Percentiles rank a stretch among this genome's conserved stretches.
Conservation (phyloP, 30 jellyfish, hydroid and myxozoan genomes). For the Haliclystus octoradiatus region DNA sequence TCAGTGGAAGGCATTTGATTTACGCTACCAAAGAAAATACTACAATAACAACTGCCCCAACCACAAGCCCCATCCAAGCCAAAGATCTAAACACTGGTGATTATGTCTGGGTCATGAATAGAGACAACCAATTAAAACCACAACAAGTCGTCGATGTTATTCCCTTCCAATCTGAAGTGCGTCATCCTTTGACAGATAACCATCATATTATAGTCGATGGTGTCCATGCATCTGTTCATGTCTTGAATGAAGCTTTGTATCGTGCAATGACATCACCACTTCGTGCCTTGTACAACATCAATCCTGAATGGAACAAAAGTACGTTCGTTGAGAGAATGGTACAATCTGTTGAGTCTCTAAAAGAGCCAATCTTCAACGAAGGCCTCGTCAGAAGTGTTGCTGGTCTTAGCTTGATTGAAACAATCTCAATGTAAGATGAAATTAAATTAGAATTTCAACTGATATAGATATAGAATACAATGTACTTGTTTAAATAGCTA, state of each 20-base stretch:
- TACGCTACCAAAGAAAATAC: conserved; percentile 21
- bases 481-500: too few species aligned
- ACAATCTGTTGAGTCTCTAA: conserved; percentile 23
- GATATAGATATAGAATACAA: neutral
- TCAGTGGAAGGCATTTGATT: conserved; percentile 35
- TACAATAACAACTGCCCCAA: neutral
- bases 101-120: conserved; percentile 15
- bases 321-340: conserved; percentile 23
- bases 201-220: conserved; percentile 39
- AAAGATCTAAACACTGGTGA: conserved; percentile 3
- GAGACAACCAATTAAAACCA: conserved; percentile 4
- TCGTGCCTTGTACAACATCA: conserved; percentile 19
- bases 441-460: neutral
- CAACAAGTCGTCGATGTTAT: conserved; percentile 7
- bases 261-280: conserved; percentile 30
- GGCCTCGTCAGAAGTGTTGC: neutral
- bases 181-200: conserved; percentile 35
- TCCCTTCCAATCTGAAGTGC: conserved; percentile 19
- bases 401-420: neutral
- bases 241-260: conserved; percentile 24
- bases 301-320: conserved; percentile 35
- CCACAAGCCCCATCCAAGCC: neutral
- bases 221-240: conserved; percentile 44
- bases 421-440: neutral
- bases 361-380: conserved; percentile 6